Percentiles rank a stretch among this genome's conserved stretches.
Conservation (phyloP, 2,888 invertebrate genomes). For the Furcula furcula region DNA sequence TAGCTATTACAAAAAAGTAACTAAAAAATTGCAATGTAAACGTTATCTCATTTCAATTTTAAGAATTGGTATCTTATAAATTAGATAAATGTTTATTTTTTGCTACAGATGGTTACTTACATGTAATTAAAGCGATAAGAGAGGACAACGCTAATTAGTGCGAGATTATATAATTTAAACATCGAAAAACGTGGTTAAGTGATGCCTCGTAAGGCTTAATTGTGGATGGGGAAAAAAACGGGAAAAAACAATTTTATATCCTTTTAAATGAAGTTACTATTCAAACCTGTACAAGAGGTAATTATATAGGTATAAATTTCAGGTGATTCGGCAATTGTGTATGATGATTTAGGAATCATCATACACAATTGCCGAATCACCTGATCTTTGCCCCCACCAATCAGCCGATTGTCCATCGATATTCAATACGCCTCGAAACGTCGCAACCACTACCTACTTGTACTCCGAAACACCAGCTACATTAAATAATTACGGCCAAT, state of each 20-base stretch:
- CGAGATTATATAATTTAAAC: not conserved
- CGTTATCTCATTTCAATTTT: no score
- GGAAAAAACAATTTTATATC: no score
- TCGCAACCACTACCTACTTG: slow-evolving; percentile 11
- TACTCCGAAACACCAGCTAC: slow-evolving; percentile 42
- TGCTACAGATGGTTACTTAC: not conserved
- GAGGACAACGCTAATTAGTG: not conserved
- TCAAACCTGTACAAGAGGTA: no score
- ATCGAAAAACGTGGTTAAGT: not conserved
- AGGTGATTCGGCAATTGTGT: no score
- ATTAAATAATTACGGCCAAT: slow-evolving; percentile 72
- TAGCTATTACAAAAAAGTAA: no score
- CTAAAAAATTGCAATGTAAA: no score
- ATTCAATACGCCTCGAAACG: slow-evolving; percentile 15
- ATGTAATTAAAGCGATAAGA: not conserved
- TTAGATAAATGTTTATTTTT: no score
- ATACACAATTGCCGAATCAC: no score
- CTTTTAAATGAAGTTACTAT: no score
- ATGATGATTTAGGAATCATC: no score
- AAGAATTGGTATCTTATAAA: no score
- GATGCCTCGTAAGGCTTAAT: not conserved
- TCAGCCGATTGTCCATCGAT: slow-evolving; percentile 33
- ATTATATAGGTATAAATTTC: no score
- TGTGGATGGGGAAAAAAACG: slow-evolving; percentile 1
- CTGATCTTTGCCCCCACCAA: slow-evolving; percentile 16